These are phyloP conservation scores for Anoplopoma fimbria DNA, from an alignment of 2,113 vertebrate species.

Conservation along the genomic window DNA sequence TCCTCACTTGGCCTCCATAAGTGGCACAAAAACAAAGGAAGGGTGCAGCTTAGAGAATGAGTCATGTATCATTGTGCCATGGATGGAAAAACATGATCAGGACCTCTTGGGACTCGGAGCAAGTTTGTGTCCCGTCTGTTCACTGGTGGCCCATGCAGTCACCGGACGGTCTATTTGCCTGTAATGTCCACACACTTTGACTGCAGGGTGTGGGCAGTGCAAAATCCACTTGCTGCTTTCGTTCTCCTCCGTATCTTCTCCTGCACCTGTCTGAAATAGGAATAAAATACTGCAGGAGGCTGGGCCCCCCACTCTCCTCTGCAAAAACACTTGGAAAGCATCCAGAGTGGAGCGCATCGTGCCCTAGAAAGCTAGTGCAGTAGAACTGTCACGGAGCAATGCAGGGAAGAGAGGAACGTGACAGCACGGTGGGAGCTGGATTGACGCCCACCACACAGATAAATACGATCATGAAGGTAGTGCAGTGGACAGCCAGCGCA, in stretches of 20 bases:
- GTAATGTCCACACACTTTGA: slow-evolving; percentile 6
- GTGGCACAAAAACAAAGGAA: slow-evolving; percentile 21
- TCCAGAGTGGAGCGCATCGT: slow-evolving; percentile 61
- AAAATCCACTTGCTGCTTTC: slow-evolving; percentile 24
- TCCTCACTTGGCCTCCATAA: slow-evolving; percentile 21
- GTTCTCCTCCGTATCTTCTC: slow-evolving; percentile 32
- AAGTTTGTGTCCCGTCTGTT: slow-evolving; percentile 12
- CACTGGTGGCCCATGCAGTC: slow-evolving; percentile 19
- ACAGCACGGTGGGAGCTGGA: slow-evolving; percentile 49
- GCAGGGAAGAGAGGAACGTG: slow-evolving; percentile 69
- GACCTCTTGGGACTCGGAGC: background rate
- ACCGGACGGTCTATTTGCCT: background rate
- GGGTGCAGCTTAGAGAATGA: slow-evolving; percentile 1
- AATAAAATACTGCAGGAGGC: slow-evolving; percentile 65
- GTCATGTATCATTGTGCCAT: slow-evolving; percentile 12
- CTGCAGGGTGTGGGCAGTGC: background rate
- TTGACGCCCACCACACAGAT: slow-evolving; percentile 59
- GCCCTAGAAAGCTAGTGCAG: slow-evolving; percentile 77
- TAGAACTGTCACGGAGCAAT: slow-evolving; percentile 77
- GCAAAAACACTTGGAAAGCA: slow-evolving; percentile 69
- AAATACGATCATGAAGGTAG: slow-evolving; percentile 43
- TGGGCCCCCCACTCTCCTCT: slow-evolving; percentile 47
- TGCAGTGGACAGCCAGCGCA: slow-evolving; percentile 18
- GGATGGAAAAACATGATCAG: background rate
- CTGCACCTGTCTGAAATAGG: slow-evolving; percentile 62